These are phyloP conservation scores for Eidolon dupreanum DNA, from an alignment of 2,797 vertebrate genomes.

Conservation along the genomic window DNA sequence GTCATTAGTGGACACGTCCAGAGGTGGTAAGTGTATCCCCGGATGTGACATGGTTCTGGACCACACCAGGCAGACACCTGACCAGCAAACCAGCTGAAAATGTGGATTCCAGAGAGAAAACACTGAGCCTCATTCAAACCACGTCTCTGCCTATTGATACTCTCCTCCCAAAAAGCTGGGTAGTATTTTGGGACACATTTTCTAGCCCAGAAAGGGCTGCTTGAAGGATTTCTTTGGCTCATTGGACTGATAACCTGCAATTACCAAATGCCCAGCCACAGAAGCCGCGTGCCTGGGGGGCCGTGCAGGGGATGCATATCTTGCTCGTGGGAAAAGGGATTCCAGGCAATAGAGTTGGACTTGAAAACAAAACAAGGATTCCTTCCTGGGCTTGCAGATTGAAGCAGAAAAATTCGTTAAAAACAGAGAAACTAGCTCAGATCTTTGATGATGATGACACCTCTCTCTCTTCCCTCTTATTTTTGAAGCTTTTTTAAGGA, in stretches of 20 bases:
- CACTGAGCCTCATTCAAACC: conserved; percentile 28
- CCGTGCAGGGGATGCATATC: background rate
- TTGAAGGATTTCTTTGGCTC: conserved; percentile 61
- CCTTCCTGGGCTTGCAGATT: background rate
- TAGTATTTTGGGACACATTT: conserved; percentile 30
- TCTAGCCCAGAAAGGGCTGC: conserved; percentile 20
- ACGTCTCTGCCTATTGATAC: background rate
- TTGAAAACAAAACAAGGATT: background rate
- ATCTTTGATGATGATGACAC: background rate
- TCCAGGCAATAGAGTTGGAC: background rate
- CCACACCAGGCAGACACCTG: conserved; percentile 49
- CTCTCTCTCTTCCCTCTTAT: background rate
- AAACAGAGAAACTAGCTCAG: conserved; percentile 7
- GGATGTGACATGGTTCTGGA: conserved; percentile 56
- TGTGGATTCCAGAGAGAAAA: conserved; percentile 49
- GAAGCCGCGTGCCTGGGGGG: background rate
- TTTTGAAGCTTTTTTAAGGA: background rate
- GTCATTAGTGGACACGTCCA: conserved; percentile 67
- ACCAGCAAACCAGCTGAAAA: conserved; percentile 68
- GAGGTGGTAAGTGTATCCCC: conserved; percentile 59
- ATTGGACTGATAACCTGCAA: background rate
- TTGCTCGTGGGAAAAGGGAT: background rate
- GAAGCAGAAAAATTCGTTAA: background rate
- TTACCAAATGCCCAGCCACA: conserved; percentile 49
- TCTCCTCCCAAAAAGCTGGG: background rate